Percentiles rank a stretch among this genome's conserved stretches.
phyloP scores from a whole-genome alignment of 2,113 vertebrate genomes.

The Todiramphus chloris region DNA sequence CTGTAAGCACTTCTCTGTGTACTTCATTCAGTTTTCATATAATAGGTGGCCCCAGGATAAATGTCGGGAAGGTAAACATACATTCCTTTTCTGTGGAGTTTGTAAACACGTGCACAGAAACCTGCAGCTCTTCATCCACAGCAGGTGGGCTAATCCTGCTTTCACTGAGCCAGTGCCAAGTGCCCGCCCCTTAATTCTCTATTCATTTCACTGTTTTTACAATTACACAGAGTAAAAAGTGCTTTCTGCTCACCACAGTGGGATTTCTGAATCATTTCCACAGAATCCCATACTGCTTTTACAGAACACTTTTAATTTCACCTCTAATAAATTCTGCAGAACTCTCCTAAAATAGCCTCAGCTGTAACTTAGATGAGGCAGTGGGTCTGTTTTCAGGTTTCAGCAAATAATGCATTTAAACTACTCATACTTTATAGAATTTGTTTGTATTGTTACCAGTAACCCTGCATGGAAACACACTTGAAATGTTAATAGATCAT shows the following conservation, averaged over 20 bases:
- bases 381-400: background rate
- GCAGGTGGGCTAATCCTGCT: background rate
- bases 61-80: background rate
- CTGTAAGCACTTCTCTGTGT: background rate
- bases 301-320: background rate
- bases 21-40: background rate
- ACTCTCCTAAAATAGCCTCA: background rate
- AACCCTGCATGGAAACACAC: background rate
- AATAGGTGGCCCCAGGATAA: background rate
- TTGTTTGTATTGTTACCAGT: conserved; percentile 15
- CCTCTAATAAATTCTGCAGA: background rate
- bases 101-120: background rate
- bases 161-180: background rate
- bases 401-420: background rate
- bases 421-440: background rate
- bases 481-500: conserved; percentile 30
- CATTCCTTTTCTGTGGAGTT: background rate
- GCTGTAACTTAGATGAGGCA: background rate
- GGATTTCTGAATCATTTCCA: background rate
- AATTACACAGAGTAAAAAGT: background rate
- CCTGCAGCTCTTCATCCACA: background rate
- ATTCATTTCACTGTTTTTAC: background rate
- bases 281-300: background rate
- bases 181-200: background rate
- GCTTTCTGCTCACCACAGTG: background rate